Evolutionary conservation across 2,113 vertebrate species (phyloP).

Genomic region (Macrotus californicus): DNA sequence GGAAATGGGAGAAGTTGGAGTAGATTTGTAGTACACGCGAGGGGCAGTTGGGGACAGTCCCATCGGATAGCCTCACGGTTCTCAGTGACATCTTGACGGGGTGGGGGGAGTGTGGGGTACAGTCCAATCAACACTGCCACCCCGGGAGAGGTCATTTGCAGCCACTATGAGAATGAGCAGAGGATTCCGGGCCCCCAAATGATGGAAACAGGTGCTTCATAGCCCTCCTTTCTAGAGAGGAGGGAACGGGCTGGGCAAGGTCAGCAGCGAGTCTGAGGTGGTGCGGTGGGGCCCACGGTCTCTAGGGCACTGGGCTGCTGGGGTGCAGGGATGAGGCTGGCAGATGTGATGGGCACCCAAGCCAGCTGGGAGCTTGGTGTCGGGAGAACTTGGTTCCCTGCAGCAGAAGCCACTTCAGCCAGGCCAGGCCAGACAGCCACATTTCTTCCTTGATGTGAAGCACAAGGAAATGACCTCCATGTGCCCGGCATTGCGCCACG

Average conservation of each 20-base stretch:
- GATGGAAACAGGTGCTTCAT: too few relatives aligned
- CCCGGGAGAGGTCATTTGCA: neutral
- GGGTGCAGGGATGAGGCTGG: accelerated
- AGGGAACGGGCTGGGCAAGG: neutral
- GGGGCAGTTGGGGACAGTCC: neutral
- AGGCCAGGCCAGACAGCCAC: neutral
- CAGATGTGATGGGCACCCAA: accelerated
- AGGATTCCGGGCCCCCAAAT: neutral
- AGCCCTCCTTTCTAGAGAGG: neutral
- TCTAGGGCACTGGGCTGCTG: neutral
- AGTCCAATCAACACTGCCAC: neutral
- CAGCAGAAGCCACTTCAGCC: neutral
- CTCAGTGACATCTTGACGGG: neutral
- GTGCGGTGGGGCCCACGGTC: neutral
- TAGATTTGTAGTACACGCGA: neutral
- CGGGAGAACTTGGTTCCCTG: neutral
- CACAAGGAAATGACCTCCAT: neutral
- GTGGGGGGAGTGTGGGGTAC: neutral
- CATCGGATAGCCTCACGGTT: neutral
- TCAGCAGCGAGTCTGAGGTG: neutral
- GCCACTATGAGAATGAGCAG: neutral
- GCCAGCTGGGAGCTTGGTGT: neutral
- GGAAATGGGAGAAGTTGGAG: neutral
- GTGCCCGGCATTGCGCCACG: neutral
- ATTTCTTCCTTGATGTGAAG: neutral